These are phyloP conservation scores for Asobara japonica DNA, from an alignment of 1,140 invertebrate species.

Conservation along the genomic window DNA sequence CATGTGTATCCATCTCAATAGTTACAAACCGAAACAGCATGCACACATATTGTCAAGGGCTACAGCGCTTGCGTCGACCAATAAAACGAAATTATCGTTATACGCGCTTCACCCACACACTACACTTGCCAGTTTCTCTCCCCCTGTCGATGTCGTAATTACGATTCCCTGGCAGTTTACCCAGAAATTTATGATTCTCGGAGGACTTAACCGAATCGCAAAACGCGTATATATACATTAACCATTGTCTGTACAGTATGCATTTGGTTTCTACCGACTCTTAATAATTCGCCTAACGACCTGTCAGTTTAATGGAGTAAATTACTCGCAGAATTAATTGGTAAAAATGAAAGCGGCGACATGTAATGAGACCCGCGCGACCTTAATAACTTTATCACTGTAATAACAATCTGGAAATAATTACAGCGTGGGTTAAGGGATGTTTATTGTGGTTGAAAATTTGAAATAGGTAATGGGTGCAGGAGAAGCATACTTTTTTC, in stretches of 20 bases:
- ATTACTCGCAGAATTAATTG: neutral
- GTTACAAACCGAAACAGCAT: neutral
- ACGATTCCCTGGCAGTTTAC: constrained; percentile 23
- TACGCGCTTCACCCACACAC: neutral
- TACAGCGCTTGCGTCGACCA: constrained; percentile 13
- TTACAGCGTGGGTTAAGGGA: neutral
- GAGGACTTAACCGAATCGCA: constrained; percentile 13
- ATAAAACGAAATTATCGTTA: constrained; percentile 29
- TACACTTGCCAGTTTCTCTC: neutral
- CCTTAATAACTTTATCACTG: too few species aligned
- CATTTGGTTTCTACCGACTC: neutral
- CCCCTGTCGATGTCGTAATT: constrained; percentile 17
- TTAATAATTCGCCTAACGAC: neutral
- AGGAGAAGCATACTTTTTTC: too few species aligned
- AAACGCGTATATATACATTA: neutral
- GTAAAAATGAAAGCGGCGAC: neutral
- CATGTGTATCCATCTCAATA: neutral
- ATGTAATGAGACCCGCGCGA: neutral
- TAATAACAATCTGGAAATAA: neutral
- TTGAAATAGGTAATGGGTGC: neutral
- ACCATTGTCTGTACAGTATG: neutral
- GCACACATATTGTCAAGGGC: constrained; percentile 6
- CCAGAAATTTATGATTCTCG: constrained; percentile 27
- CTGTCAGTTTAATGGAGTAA: neutral
- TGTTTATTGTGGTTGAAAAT: neutral